Conservation (phyloP, 2,888 invertebrate genomes). For the Rugalucina vietnamica region DNA sequence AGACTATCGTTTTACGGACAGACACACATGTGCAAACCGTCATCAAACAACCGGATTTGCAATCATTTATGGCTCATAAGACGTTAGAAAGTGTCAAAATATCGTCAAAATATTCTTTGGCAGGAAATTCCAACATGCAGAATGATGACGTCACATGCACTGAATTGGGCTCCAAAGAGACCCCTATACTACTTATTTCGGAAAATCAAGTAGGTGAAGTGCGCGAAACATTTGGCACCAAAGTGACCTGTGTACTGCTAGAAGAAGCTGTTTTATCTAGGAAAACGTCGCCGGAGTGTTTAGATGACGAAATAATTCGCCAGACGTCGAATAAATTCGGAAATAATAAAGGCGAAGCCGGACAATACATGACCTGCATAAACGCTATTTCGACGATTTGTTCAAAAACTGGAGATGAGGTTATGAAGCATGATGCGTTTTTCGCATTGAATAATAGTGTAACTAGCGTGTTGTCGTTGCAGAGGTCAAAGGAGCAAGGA, state of each 20-base stretch:
- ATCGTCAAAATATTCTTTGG: not conserved
- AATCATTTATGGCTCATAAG: not conserved
- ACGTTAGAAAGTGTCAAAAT: not conserved
- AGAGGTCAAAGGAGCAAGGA: no score
- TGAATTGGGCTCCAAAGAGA: not conserved
- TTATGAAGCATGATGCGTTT: no score
- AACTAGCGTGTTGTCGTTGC: no score
- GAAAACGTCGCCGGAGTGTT: not conserved
- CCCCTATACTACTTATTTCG: not conserved
- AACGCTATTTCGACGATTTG: not conserved
- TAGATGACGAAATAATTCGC: not conserved
- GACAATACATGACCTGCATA: not conserved
- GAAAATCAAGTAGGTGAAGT: not conserved
- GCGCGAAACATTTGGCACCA: not conserved
- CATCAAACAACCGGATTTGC: not conserved
- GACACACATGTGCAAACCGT: not conserved
- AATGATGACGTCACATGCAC: not conserved
- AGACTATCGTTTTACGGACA: conserved; percentile 1
- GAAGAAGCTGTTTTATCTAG: not conserved
- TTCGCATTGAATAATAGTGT: no score
- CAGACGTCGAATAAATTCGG: not conserved
- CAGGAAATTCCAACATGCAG: not conserved
- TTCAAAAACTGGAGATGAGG: not conserved
- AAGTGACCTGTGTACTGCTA: not conserved
- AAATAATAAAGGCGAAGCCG: not conserved